A percentile compares a stretch with the other conserved stretches of the same genome.
Evolutionary conservation across 1,140 invertebrate species (phyloP).

Genomic region (Pissodes strobi): DNA sequence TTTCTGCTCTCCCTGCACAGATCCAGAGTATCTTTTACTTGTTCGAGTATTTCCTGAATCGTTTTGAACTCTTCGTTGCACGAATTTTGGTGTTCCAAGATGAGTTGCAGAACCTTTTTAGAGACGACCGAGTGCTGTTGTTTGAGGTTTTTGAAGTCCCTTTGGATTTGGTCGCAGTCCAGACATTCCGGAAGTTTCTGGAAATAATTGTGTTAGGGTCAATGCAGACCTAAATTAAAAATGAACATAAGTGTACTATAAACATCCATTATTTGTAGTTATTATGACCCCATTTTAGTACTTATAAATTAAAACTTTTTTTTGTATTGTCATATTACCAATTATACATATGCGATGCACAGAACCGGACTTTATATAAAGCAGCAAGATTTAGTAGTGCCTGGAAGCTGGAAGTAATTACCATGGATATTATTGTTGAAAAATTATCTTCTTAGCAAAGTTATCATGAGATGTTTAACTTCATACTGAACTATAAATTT

Average conservation of each 20-base stretch:
- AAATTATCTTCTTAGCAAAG: neutral
- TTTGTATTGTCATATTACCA: too few relatives aligned
- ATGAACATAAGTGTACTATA: too few relatives aligned
- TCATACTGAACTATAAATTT: too few relatives aligned
- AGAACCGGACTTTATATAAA: too few relatives aligned
- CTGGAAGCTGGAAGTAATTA: too few relatives aligned
- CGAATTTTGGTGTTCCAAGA: constrained; percentile 83
- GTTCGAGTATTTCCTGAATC: constrained; percentile 76
- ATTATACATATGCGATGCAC: too few relatives aligned
- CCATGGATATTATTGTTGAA: too few relatives aligned
- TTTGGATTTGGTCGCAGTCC: constrained; percentile 70
- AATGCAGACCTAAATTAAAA: too few relatives aligned
- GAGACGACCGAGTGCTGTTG: constrained; percentile 85
- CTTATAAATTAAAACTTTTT: too few relatives aligned
- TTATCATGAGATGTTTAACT: neutral
- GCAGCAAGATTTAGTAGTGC: too few relatives aligned
- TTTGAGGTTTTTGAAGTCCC: constrained; percentile 67
- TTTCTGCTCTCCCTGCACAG: constrained; percentile 73
- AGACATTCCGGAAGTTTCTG: constrained; percentile 68
- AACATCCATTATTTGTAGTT: too few relatives aligned
- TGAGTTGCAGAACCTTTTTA: constrained; percentile 87
- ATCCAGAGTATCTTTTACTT: constrained; percentile 71
- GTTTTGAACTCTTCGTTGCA: constrained; percentile 84
- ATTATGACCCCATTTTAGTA: too few relatives aligned
- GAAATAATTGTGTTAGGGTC: constrained; percentile 19